A percentile compares a stretch with the other conserved stretches of the same genome.
Evolutionary conservation across 2,888 invertebrate genomes (phyloP).

Genomic region (Alloplasta piceator): DNA sequence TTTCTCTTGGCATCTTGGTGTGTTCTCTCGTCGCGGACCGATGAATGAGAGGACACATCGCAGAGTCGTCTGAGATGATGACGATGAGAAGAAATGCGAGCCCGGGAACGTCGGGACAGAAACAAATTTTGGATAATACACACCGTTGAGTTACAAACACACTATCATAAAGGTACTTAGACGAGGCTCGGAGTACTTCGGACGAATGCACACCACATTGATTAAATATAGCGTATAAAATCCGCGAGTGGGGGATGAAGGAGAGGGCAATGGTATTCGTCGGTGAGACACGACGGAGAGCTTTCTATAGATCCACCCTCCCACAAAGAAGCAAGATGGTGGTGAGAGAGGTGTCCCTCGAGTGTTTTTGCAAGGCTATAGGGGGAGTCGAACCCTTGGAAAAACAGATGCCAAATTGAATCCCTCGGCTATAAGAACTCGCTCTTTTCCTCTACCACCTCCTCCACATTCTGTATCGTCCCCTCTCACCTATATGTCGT

Average conservation of each 20-base stretch:
- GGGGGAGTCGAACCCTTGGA: conserved; percentile 83
- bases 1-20: conserved; percentile 67
- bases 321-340: conserved; percentile 61
- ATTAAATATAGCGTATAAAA: not conserved
- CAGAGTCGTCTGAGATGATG: conserved; percentile 27
- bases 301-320: not conserved
- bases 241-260: conserved; percentile 2
- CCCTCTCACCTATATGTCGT: conserved; percentile 37
- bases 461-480: conserved; percentile 56
- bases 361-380: conserved; percentile 82
- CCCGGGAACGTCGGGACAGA: not conserved
- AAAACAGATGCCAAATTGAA: conserved; percentile 83
- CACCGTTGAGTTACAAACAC: not conserved
- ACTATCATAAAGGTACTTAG: conserved; percentile 37
- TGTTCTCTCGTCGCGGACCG: conserved; percentile 53
- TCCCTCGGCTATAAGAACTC: conserved; percentile 79
- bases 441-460: conserved; percentile 67
- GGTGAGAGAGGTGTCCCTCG: conserved; percentile 81
- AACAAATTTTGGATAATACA: conserved; percentile 3
- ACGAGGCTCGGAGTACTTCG: conserved; percentile 22
- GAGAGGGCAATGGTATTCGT: conserved; percentile 45
- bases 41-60: conserved; percentile 34
- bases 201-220: not conserved
- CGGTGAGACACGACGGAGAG: conserved; percentile 18
- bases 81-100: not conserved